phyloP scores from a whole-genome alignment of 2,888 invertebrate species.

The Charanyca ferruginea region DNA sequence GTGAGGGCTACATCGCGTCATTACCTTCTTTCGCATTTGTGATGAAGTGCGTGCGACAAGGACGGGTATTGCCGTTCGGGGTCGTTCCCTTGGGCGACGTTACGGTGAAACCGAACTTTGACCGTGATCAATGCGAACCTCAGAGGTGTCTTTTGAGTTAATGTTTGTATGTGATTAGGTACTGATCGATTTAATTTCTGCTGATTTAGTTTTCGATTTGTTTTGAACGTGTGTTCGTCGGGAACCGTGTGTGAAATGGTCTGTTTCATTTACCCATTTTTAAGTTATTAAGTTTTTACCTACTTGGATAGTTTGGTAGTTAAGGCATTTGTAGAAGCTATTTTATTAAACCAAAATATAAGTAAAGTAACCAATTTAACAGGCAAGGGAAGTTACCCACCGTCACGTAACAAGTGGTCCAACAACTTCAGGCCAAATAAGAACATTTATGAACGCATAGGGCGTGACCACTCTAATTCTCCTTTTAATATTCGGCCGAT shows the following conservation, averaged over 20 bases:
- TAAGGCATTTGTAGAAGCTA: too few species aligned
- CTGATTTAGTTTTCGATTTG: constrained; percentile 63
- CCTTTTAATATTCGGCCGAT: constrained; percentile 87
- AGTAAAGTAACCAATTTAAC: constrained; percentile 55
- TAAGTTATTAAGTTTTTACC: neutral
- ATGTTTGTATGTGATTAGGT: constrained; percentile 77
- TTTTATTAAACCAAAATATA: constrained; percentile 1
- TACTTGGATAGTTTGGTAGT: too few species aligned
- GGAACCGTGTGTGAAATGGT: neutral
- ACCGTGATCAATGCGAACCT: constrained; percentile 86
- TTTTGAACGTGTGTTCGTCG: constrained; percentile 41
- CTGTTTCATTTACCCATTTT: neutral
- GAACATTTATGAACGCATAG: constrained; percentile 82
- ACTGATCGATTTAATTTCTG: constrained; percentile 73
- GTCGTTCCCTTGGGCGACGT: constrained; percentile 84
- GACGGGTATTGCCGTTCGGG: constrained; percentile 73
- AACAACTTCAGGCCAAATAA: constrained; percentile 78
- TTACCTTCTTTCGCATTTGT: constrained; percentile 77
- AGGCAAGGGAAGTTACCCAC: constrained; percentile 40
- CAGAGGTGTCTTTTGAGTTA: constrained; percentile 84
- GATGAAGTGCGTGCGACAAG: constrained; percentile 76
- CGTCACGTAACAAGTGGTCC: constrained; percentile 76
- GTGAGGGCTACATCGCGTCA: constrained; percentile 75
- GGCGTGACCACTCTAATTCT: constrained; percentile 82
- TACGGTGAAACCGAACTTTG: constrained; percentile 85